These are phyloP conservation scores for Sterna hirundo DNA, from an alignment of 2,113 vertebrate genomes.

Conservation along the genomic window DNA sequence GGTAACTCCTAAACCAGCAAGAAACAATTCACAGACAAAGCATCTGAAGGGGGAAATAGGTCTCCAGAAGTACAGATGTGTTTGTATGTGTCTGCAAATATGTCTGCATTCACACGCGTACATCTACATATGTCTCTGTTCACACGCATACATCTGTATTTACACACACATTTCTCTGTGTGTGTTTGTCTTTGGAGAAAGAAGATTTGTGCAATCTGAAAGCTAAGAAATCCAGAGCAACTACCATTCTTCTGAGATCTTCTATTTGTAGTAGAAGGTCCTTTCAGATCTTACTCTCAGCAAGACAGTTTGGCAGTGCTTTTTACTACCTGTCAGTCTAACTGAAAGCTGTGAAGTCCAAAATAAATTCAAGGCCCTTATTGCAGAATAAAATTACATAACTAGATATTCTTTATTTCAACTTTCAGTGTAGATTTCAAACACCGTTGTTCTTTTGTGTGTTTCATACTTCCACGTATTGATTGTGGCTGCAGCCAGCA, in stretches of 20 bases:
- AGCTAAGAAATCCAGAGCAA: not conserved
- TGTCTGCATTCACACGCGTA: accelerated
- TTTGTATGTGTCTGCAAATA: not conserved
- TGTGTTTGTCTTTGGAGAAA: not conserved
- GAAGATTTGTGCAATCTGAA: not conserved
- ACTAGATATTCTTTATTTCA: not conserved
- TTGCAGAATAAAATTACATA: not conserved
- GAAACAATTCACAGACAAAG: not conserved
- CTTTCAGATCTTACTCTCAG: not conserved
- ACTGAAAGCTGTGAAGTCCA: not conserved
- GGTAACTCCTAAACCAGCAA: not conserved
- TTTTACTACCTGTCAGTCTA: not conserved
- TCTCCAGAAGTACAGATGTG: not conserved
- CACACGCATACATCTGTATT: not conserved
- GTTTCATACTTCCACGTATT: not conserved
- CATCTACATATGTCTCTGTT: not conserved
- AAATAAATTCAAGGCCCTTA: not conserved
- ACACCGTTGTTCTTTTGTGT: not conserved
- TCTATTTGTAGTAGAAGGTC: not conserved
- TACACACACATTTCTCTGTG: not conserved
- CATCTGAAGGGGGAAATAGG: not conserved
- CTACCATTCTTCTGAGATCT: not conserved
- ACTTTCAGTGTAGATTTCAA: not conserved
- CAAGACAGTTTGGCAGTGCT: not conserved
- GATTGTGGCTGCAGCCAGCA: not conserved